These are phyloP conservation scores for Cichladusa arquata DNA, from an alignment of 2,113 vertebrate species.

Conservation along the genomic window DNA sequence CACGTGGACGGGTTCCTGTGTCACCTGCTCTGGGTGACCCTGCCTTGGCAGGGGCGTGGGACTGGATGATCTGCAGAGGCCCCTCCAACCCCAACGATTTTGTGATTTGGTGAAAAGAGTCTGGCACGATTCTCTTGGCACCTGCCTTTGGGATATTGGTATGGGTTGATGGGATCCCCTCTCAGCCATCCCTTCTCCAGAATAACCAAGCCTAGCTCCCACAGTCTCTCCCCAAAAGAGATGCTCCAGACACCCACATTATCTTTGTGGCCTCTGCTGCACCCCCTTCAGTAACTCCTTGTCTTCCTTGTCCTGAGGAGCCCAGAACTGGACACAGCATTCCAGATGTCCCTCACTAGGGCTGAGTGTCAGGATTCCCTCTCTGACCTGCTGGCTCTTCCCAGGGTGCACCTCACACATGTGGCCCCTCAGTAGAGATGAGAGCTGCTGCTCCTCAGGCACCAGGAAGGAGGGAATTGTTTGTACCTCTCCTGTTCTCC, in stretches of 20 bases:
- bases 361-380: background rate
- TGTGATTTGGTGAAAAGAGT: background rate
- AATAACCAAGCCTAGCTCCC: background rate
- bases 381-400: background rate
- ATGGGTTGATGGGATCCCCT: background rate
- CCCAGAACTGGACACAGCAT: background rate
- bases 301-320: background rate
- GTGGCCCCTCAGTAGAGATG: background rate
- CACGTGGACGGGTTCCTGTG: rapidly evolving
- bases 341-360: background rate
- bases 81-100: background rate
- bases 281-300: background rate
- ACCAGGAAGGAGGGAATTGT: background rate
- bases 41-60: background rate
- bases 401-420: background rate
- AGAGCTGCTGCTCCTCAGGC: background rate
- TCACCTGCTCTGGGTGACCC: background rate
- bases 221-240: background rate
- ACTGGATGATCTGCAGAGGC: background rate
- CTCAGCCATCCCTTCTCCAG: background rate
- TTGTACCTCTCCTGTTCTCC: background rate
- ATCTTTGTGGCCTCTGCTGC: background rate
- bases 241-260: background rate
- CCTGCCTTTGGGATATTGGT: background rate
- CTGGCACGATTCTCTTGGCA: background rate